phyloP scores from a whole-genome alignment of 2,113 vertebrate genomes.

The Desmodus rotundus region DNA sequence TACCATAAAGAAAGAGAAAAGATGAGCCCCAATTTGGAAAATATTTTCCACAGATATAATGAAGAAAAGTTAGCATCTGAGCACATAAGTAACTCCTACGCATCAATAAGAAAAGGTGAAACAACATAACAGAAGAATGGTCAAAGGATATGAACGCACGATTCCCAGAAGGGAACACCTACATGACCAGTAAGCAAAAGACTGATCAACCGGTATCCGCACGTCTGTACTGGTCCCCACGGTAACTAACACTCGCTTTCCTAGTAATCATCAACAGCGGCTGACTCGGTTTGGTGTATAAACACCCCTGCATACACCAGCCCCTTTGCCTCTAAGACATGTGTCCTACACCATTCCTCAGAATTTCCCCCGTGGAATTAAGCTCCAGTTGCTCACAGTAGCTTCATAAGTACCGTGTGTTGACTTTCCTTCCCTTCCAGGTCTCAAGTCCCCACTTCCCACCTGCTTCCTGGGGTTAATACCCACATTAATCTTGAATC shows the following conservation, averaged over 20 bases:
- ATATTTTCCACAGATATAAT: background rate
- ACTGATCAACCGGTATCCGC: background rate
- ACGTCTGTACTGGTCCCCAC: background rate
- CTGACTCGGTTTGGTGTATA: background rate
- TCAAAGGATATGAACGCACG: background rate
- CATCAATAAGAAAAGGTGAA: background rate
- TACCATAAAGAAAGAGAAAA: background rate
- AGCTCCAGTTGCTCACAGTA: background rate
- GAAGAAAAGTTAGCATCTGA: background rate
- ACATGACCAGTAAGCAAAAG: background rate
- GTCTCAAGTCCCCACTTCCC: background rate
- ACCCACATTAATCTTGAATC: slow-evolving; percentile 2
- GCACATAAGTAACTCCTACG: background rate
- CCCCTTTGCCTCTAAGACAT: background rate
- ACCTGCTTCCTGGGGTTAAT: background rate
- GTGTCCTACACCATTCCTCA: background rate
- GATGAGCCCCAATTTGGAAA: background rate
- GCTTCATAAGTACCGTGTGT: background rate
- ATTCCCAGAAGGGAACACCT: background rate
- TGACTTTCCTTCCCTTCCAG: background rate
- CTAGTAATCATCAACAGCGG: background rate
- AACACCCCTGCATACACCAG: background rate
- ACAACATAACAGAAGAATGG: background rate
- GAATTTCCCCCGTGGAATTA: background rate
- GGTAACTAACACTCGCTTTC: background rate